Percentiles rank a stretch among this genome's conserved stretches.
Conservation (phyloP, 2,888 invertebrate species). For the Lepidonotus clava region DNA sequence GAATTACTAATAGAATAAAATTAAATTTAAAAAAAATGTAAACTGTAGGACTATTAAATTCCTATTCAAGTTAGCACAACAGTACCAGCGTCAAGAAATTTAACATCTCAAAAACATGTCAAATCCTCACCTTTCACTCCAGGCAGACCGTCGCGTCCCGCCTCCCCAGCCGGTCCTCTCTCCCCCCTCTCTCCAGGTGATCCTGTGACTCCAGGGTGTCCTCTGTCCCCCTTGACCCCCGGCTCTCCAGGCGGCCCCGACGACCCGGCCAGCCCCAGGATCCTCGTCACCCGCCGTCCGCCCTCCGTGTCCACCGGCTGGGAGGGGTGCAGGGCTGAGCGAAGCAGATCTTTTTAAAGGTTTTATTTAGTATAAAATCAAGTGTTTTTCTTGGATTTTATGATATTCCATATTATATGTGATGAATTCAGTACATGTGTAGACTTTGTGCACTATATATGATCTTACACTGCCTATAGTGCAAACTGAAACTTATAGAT, state of each 20-base stretch:
- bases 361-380: not conserved
- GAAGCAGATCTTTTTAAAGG: not conserved
- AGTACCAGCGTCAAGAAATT: not conserved
- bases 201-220: not conserved
- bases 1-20: too few species aligned
- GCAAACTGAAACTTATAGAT: too few species aligned
- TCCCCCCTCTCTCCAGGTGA: not conserved
- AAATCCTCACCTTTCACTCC: not conserved
- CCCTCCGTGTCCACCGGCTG: not conserved
- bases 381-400: not conserved
- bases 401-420: too few species aligned
- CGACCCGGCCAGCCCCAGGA: conserved; percentile 36
- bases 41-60: too few species aligned
- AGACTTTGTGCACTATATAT: too few species aligned
- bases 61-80: not conserved
- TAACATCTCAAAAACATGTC: not conserved
- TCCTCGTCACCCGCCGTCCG: not conserved
- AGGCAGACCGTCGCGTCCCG: not conserved
- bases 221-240: conserved; percentile 9
- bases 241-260: conserved; percentile 2
- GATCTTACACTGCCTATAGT: too few species aligned
- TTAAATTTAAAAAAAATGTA: too few species aligned
- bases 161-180: not conserved
- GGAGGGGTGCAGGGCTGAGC: not conserved
- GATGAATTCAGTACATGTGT: too few species aligned